Evolutionary conservation across 2,888 invertebrate genomes (phyloP).

Genomic region (Platycheirus rosarum): DNA sequence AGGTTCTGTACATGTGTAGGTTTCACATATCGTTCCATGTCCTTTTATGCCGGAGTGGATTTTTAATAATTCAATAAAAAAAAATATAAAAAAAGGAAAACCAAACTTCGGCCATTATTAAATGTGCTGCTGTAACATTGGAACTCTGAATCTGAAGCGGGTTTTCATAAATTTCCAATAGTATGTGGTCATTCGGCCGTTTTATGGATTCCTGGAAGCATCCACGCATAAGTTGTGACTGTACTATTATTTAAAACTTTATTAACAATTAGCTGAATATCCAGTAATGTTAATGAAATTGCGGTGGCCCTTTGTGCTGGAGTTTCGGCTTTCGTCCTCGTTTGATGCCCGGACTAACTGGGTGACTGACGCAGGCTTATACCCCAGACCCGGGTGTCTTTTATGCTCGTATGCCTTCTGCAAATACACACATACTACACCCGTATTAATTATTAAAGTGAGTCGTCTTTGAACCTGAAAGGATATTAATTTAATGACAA

Average conservation of each 20-base stretch:
- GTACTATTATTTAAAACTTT: conserved; percentile 67
- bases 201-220: conserved; percentile 24
- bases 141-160: not conserved
- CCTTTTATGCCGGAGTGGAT: conserved; percentile 50
- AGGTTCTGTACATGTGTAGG: conserved; percentile 35
- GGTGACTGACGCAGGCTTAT: too few relatives aligned
- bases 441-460: conserved; percentile 72
- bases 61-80: conserved; percentile 68
- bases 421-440: conserved; percentile 23
- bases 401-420: conserved; percentile 51
- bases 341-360: conserved; percentile 6
- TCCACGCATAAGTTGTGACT: conserved; percentile 30
- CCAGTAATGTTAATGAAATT: conserved; percentile 65
- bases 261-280: conserved; percentile 68
- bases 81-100: conserved; percentile 33
- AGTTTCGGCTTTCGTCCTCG: not conserved
- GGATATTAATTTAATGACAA: conserved; percentile 71
- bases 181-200: not conserved
- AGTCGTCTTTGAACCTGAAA: conserved; percentile 69
- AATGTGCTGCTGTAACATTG: not conserved
- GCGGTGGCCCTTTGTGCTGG: conserved; percentile 50
- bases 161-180: conserved; percentile 33
- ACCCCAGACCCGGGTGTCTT: conserved; percentile 49
- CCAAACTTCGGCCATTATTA: conserved; percentile 27
- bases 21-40: conserved; percentile 35